Evolutionary conservation across 92 coral and sea anemone species (phyloP).

Genomic region (Desmophyllum pertusum): DNA sequence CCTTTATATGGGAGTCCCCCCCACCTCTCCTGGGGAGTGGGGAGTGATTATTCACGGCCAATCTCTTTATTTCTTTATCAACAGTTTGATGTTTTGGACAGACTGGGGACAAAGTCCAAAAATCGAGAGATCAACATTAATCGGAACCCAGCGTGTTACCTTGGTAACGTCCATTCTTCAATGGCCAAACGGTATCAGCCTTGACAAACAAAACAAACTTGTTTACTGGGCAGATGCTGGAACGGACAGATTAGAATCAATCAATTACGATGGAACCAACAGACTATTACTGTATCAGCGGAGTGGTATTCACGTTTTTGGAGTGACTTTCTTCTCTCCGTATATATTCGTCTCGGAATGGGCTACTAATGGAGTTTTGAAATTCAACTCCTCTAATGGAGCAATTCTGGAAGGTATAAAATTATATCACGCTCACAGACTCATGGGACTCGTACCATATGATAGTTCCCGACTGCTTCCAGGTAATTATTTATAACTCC

Average conservation of each 20-base stretch:
- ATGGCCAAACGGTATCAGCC: neutral
- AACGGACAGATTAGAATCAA: neutral
- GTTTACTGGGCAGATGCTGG: neutral
- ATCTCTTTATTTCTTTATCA: no score
- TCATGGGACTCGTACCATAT: neutral
- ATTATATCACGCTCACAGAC: neutral
- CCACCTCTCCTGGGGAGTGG: no score
- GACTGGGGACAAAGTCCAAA: neutral
- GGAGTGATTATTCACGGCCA: no score
- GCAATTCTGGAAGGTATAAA: neutral
- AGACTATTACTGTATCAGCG: neutral
- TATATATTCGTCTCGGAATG: neutral
- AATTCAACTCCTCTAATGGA: neutral
- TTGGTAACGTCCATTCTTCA: neutral
- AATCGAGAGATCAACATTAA: neutral
- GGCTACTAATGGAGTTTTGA: neutral
- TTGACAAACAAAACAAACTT: neutral
- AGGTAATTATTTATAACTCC: no score
- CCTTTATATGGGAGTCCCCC: no score
- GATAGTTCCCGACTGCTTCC: no score
- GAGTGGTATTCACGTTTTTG: neutral
- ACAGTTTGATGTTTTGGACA: neutral
- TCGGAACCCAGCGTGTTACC: neutral
- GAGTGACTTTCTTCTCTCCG: neutral
- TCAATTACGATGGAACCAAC: neutral